Evolutionary conservation across 2,113 vertebrate genomes (phyloP), one percentile per base, ranked within the genome.

Genomic region (Sapajus apella): DNA sequence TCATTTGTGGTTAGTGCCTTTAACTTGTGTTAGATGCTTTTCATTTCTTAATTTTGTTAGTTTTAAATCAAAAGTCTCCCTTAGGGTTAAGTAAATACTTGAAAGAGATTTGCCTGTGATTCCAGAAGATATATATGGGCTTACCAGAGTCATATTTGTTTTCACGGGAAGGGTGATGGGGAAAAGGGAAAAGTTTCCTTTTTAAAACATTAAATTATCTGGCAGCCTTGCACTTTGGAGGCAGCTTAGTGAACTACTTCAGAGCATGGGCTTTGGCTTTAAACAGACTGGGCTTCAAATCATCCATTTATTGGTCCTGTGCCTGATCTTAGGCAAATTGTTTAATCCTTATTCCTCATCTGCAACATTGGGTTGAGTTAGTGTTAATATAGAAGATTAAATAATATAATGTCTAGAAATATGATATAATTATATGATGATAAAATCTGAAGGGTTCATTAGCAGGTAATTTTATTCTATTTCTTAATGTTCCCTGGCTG

Each of bases 11-110:
- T 45, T 76, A 56, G 18, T 61, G 32, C 23, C 23, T 95, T 88
- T 87, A 61, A 81, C 79, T 79, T 50, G 45, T 50, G 13, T 89
- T 85, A 83, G 47, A 17, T 93, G 6, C 35, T 45, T 91, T 87
- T 47, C 16, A 72, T 18, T 91, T 88, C 11, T 93, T 87, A 89
- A 64, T 85, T 94, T 92, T 95, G 14, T 91, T 97, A 87, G 61
- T 73, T 68, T 86, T 72, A 72, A 82, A 84, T 70, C 45, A 82
- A 9, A 88, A 40, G 72, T 79, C 25, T 87, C 27, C 43, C 66
- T 40, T 18, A 72, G 9, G 37, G 37, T 43, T 12, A 52, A 86
- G 37, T 12, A 58, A 72, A 47, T 50, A 76, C 47, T 96, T 91
- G 47, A 87, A 85, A 86, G 61, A 82, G 43, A 83, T 93, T 96